Evolutionary conservation across 2,113 vertebrate genomes (phyloP).

Genomic region (Noturus placidus): DNA sequence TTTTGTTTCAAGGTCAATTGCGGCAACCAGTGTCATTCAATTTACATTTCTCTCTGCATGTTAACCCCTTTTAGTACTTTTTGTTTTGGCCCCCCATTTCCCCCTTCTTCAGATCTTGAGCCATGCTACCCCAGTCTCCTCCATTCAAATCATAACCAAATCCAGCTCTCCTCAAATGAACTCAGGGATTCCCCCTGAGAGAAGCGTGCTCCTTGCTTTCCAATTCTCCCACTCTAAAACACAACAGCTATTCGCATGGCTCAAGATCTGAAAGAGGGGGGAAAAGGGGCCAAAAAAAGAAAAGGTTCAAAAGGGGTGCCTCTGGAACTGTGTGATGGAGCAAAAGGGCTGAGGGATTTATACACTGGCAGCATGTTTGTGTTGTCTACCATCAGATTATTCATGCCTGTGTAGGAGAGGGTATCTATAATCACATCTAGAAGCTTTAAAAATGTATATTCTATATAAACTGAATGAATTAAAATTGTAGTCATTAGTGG

Average conservation of each 20-base stretch:
- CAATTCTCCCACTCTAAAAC: conserved; percentile 52
- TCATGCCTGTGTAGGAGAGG: conserved; percentile 18
- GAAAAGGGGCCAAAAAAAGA: conserved; percentile 51
- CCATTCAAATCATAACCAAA: conserved; percentile 49
- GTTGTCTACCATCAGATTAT: conserved; percentile 37
- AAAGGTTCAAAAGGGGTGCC: conserved; percentile 61
- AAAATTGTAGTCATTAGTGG: background rate
- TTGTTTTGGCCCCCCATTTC: background rate
- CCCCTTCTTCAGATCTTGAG: conserved; percentile 25
- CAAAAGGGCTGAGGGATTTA: conserved; percentile 44
- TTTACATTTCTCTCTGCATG: conserved; percentile 42
- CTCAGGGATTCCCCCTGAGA: conserved; percentile 56
- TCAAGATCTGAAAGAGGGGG: conserved; percentile 59
- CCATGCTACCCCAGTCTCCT: conserved; percentile 24
- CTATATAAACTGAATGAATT: conserved; percentile 9
- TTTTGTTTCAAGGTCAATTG: conserved; percentile 35
- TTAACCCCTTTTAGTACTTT: conserved; percentile 24
- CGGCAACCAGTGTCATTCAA: conserved; percentile 47
- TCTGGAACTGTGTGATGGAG: conserved; percentile 48
- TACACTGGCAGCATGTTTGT: conserved; percentile 43
- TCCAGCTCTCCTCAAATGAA: conserved; percentile 64
- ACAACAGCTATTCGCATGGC: conserved; percentile 49
- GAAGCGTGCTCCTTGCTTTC: conserved; percentile 55
- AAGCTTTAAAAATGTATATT: conserved; percentile 13
- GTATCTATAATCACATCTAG: conserved; percentile 1